Conservation (phyloP, 2,113 vertebrate species). For the Reinhardtius hippoglossoides region DNA sequence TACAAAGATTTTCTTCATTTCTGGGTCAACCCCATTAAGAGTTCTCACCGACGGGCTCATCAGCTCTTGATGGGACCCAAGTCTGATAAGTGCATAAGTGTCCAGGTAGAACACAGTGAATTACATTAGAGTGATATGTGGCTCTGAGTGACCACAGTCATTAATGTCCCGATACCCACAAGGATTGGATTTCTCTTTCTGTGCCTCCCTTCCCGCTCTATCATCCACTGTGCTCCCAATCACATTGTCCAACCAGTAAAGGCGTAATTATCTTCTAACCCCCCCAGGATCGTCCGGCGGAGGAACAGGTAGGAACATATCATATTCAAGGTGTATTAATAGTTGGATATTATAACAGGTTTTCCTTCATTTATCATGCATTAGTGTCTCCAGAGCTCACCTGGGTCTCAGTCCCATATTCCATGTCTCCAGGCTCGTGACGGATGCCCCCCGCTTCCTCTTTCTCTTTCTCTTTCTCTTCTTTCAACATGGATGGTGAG, state of each 20-base stretch:
- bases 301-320: constrained; percentile 63
- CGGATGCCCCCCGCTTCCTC: constrained; percentile 40
- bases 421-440: constrained; percentile 52
- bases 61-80: constrained; percentile 43
- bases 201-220: constrained; percentile 22
- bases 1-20: constrained; percentile 48
- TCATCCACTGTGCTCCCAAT: constrained; percentile 38
- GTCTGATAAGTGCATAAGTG: constrained; percentile 69
- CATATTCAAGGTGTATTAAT: constrained; percentile 65
- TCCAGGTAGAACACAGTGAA: constrained; percentile 63
- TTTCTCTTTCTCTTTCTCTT: constrained; percentile 39
- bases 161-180: constrained; percentile 70
- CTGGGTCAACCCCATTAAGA: constrained; percentile 72
- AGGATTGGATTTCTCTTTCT: constrained; percentile 63
- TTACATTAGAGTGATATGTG: constrained; percentile 51
- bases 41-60: constrained; percentile 53
- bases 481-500: not conserved
- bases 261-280: constrained; percentile 74
- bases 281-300: constrained; percentile 62
- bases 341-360: constrained; percentile 62
- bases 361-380: constrained; percentile 56
- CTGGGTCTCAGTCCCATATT: constrained; percentile 46
- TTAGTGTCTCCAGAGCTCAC: constrained; percentile 60
- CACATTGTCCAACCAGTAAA: constrained; percentile 67
- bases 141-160: constrained; percentile 67